These are phyloP conservation scores for Arenaria interpres DNA, from an alignment of 2,113 vertebrate species.

Conservation along the genomic window DNA sequence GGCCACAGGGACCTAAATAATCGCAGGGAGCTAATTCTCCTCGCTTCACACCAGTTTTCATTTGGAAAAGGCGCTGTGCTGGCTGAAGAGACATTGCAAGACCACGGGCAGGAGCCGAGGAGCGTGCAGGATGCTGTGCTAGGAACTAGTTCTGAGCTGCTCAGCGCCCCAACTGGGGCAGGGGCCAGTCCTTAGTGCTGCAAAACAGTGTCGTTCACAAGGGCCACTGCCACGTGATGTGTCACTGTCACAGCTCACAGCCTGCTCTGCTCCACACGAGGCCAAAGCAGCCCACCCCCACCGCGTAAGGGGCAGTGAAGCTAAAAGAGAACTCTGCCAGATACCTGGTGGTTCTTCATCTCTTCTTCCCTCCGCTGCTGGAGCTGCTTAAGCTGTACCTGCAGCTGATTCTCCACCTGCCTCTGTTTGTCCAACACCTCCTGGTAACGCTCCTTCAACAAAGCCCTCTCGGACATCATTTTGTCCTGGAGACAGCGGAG, in stretches of 20 bases:
- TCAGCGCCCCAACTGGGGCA: neutral
- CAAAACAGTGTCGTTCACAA: fast-evolving
- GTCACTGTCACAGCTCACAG: fast-evolving
- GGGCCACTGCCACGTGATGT: fast-evolving
- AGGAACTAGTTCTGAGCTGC: neutral
- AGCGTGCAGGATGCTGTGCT: fast-evolving
- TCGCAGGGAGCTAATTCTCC: neutral
- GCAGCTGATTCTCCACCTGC: slow-evolving; percentile 79
- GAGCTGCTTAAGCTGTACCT: slow-evolving; percentile 77
- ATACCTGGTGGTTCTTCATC: slow-evolving; percentile 84
- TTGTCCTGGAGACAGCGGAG: slow-evolving; percentile 68
- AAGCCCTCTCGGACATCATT: slow-evolving; percentile 77
- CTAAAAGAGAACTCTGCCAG: neutral
- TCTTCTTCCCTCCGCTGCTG: slow-evolving; percentile 81
- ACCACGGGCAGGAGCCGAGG: fast-evolving
- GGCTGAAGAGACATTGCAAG: neutral
- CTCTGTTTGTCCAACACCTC: slow-evolving; percentile 80
- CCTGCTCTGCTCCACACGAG: neutral
- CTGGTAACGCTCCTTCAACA: slow-evolving; percentile 80
- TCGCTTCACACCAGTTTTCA: neutral
- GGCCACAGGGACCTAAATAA: neutral
- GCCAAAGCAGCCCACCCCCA: neutral
- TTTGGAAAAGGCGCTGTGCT: fast-evolving
- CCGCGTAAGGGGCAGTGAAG: fast-evolving
- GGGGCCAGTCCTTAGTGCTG: too few relatives aligned